Evolutionary conservation across 2,888 invertebrate genomes (phyloP).

Genomic region (Phaedon cochleariae): DNA sequence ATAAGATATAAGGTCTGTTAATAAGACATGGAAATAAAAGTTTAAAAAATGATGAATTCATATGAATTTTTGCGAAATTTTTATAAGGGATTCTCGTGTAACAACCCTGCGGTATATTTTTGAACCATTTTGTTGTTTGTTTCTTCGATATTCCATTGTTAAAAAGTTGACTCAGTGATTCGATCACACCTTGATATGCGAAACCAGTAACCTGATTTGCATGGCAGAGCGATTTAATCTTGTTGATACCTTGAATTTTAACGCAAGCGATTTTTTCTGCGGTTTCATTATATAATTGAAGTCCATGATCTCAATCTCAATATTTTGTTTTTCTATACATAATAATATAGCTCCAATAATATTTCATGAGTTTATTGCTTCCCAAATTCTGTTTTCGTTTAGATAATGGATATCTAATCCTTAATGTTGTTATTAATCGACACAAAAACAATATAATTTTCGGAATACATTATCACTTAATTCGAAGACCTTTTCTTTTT

Average conservation of each 20-base stretch:
- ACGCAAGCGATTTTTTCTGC: too few relatives aligned
- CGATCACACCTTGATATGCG: background rate
- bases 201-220: background rate
- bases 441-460: background rate
- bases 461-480: too few relatives aligned
- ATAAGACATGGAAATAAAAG: too few relatives aligned
- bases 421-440: background rate
- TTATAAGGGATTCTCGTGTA: too few relatives aligned
- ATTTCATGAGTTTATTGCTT: background rate
- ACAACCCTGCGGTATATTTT: too few relatives aligned
- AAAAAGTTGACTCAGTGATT: background rate
- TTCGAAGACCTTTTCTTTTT: background rate
- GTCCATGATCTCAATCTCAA: slow-evolving; percentile 25
- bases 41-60: too few relatives aligned
- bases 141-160: background rate
- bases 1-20: too few relatives aligned
- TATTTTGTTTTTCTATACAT: background rate
- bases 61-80: too few relatives aligned
- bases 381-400: background rate
- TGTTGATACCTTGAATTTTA: slow-evolving; percentile 15
- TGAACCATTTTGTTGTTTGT: background rate
- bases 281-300: slow-evolving; percentile 1
- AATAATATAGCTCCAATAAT: background rate
- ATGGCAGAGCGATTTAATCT: background rate
- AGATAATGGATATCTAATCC: background rate